A percentile compares a stretch with the other conserved stretches of the same genome.
phyloP scores from a whole-genome alignment of 1,140 invertebrate genomes.

The Aphaenogaster rudis region DNA sequence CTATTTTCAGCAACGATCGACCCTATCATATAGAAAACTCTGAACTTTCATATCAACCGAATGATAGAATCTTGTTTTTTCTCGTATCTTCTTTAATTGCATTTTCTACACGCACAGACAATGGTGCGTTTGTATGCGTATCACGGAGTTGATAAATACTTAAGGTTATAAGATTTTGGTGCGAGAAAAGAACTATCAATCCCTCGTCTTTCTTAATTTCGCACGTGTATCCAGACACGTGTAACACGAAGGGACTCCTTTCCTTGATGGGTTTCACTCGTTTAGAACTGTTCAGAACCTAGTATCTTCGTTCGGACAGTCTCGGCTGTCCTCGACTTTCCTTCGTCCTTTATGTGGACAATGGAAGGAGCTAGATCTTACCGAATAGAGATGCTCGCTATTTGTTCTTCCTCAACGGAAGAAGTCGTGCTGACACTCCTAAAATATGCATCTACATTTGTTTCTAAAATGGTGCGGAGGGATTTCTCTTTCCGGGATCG shows the following conservation, averaged over 20 bases:
- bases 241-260: background rate
- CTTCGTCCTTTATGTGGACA: conserved; percentile 12
- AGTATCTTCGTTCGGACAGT: background rate
- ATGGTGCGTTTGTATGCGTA: background rate
- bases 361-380: conserved; percentile 1
- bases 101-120: background rate
- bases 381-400: conserved; percentile 25
- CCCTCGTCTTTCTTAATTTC: conserved; percentile 9
- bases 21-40: background rate
- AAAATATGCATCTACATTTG: conserved; percentile 41
- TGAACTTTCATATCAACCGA: background rate
- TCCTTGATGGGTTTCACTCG: background rate
- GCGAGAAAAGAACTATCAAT: background rate
- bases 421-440: conserved; percentile 6
- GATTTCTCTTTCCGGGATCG: background rate
- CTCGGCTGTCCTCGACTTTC: background rate
- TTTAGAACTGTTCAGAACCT: background rate
- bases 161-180: background rate
- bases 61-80: background rate
- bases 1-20: background rate
- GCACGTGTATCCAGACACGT: background rate
- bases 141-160: background rate
- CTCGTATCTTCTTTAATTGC: background rate
- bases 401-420: conserved; percentile 40
- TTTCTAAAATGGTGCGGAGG: background rate